Percentiles rank a stretch among this genome's conserved stretches.
Evolutionary conservation across 2,113 vertebrate species (phyloP).

Genomic region (Malaclemys terrapin): DNA sequence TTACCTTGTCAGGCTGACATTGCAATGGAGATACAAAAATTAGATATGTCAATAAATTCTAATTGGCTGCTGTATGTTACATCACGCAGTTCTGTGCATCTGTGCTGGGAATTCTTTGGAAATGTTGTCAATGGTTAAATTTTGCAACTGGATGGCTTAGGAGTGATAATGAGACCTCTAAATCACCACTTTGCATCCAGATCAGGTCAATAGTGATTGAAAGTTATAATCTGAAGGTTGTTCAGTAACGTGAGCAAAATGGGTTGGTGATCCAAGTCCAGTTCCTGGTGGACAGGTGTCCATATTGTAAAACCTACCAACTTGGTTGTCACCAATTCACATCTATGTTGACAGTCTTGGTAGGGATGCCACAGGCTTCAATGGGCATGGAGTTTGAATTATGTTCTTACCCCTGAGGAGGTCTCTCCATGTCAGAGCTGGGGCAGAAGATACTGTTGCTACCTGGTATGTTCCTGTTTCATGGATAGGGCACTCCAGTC

Average conservation of each 20-base stretch:
- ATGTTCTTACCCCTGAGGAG: background rate
- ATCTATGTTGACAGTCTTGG: background rate
- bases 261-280: background rate
- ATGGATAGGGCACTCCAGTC: background rate
- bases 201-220: background rate
- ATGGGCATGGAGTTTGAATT: background rate
- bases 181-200: conserved; percentile 13
- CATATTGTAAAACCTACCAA: background rate
- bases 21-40: conserved; percentile 48
- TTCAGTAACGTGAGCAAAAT: background rate
- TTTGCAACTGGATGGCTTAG: conserved; percentile 12
- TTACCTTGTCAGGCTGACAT: conserved; percentile 44
- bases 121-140: conserved; percentile 27
- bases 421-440: background rate
- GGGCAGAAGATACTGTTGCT: background rate
- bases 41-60: conserved; percentile 33
- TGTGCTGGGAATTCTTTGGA: conserved; percentile 18
- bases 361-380: background rate
- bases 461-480: background rate
- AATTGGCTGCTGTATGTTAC: conserved; percentile 34
- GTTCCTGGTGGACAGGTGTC: background rate
- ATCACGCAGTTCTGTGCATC: background rate
- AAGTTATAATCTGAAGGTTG: background rate
- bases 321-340: background rate
- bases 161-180: conserved; percentile 8